Percentiles rank a stretch among this genome's conserved stretches.
phyloP scores from a whole-genome alignment of 2,888 invertebrate genomes.

The Candidula unifasciata region DNA sequence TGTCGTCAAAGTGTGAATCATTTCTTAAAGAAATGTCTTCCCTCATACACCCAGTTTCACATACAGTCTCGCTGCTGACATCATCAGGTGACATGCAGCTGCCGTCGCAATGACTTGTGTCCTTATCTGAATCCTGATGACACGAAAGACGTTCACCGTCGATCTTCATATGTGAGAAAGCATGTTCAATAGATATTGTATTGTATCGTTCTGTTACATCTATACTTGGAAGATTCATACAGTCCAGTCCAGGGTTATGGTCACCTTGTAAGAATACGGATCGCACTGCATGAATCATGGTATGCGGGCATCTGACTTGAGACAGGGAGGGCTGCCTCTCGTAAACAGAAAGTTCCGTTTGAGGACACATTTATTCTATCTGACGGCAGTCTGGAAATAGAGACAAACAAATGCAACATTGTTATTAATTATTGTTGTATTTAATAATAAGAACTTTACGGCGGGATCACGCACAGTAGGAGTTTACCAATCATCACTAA shows the following conservation, averaged over 20 bases:
- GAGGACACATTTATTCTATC: background rate
- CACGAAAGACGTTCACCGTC: background rate
- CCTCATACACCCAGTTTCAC: background rate
- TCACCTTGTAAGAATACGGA: background rate
- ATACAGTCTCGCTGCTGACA: background rate
- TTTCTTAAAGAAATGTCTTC: background rate
- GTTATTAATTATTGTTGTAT: no score
- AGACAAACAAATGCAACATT: no score
- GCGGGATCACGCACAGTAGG: no score
- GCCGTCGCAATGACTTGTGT: background rate
- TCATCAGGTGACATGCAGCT: no score
- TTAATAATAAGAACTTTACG: no score
- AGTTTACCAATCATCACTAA: no score
- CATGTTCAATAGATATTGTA: background rate
- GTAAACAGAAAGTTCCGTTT: background rate
- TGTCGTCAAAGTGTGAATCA: background rate
- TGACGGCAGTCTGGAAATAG: no score
- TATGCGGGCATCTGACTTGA: background rate
- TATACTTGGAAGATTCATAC: background rate
- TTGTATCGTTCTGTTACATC: background rate
- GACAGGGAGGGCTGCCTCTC: background rate
- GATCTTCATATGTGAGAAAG: background rate
- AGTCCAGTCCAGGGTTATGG: background rate
- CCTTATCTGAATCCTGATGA: background rate
- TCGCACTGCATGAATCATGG: background rate